Evolutionary conservation across 1,140 invertebrate genomes (phyloP).

Genomic region (Protaetia brevitarsis): DNA sequence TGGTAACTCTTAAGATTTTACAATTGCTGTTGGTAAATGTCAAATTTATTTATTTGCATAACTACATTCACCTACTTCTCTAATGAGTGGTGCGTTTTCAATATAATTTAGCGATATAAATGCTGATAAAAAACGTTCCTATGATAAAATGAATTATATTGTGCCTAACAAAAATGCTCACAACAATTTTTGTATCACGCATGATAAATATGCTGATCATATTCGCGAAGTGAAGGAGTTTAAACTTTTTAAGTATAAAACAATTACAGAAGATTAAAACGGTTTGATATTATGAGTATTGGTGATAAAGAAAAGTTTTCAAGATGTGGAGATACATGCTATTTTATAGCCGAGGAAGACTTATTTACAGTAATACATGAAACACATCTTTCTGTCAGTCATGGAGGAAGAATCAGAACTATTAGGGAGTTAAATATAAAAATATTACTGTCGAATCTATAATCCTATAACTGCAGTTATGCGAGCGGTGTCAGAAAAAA

Average conservation of each 20-base stretch:
- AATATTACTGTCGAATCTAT: slow-evolving; percentile 17
- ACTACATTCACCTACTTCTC: not conserved
- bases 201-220: not conserved
- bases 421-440: slow-evolving; percentile 10
- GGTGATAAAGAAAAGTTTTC: not conserved
- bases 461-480: not conserved
- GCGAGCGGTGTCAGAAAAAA: slow-evolving; percentile 16
- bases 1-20: too few relatives aligned
- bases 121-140: not conserved
- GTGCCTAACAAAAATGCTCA: not conserved
- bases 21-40: too few relatives aligned
- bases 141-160: not conserved
- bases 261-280: not conserved
- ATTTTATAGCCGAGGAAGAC: not conserved
- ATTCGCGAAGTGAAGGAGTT: not conserved
- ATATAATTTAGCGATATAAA: not conserved
- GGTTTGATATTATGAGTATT: not conserved
- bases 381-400: not conserved
- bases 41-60: too few relatives aligned
- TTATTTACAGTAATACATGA: not conserved
- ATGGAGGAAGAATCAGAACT: slow-evolving; percentile 8
- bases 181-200: not conserved
- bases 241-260: not conserved
- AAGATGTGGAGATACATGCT: not conserved
- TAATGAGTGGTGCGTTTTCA: not conserved